Conservation (phyloP, 2,113 vertebrate species). For the Arizona elegans region DNA sequence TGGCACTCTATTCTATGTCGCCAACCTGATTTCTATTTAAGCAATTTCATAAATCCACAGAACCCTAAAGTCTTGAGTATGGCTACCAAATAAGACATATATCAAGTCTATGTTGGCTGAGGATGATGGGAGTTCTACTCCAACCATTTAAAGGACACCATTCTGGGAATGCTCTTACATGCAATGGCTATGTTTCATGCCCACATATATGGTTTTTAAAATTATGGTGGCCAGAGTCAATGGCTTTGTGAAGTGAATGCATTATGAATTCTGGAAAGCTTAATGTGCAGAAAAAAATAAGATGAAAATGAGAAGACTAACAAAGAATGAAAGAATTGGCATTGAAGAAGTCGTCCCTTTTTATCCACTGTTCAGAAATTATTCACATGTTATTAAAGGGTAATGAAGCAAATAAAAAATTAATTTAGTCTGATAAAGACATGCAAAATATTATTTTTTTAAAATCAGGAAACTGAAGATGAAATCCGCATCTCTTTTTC, state of each 20-base stretch:
- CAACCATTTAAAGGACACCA: not conserved
- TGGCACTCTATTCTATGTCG: not conserved
- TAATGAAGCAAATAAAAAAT: conserved; percentile 15
- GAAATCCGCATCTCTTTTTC: not conserved
- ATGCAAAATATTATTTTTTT: not conserved
- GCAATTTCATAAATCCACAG: not conserved
- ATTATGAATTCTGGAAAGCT: not conserved
- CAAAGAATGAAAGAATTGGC: not conserved
- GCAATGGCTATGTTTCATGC: not conserved
- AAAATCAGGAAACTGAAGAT: not conserved
- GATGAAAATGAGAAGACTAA: not conserved
- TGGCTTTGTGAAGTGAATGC: not conserved
- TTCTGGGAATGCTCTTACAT: not conserved
- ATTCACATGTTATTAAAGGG: conserved; percentile 1
- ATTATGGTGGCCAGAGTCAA: not conserved
- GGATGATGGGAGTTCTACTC: not conserved
- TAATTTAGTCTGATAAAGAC: not conserved
- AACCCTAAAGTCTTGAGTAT: not conserved
- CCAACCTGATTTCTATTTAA: not conserved
- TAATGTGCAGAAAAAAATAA: not conserved
- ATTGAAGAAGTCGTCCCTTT: not conserved
- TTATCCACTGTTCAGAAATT: not conserved
- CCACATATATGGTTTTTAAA: not conserved
- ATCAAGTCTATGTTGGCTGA: not conserved
- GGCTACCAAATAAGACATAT: not conserved